phyloP scores from a whole-genome alignment of 2,113 vertebrate species.

The Perca fluviatilis region DNA sequence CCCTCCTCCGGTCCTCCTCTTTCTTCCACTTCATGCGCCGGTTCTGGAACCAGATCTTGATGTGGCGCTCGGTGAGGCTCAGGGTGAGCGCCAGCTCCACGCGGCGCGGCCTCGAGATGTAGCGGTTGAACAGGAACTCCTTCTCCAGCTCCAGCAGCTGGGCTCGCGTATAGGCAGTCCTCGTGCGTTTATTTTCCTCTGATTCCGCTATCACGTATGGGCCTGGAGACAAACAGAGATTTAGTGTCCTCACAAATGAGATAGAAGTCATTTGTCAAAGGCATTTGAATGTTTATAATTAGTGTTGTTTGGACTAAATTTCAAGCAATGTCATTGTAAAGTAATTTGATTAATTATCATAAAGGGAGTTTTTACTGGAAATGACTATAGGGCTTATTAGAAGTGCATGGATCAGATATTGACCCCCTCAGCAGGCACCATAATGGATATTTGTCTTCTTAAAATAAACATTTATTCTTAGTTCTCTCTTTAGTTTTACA shows the following conservation, averaged over 20 bases:
- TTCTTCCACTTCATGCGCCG: slow-evolving; percentile 98
- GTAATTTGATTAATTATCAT: not conserved
- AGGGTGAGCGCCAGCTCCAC: slow-evolving; percentile 96
- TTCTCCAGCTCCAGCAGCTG: slow-evolving; percentile 98
- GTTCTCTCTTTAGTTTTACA: not conserved
- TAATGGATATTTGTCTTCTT: slow-evolving; percentile 13
- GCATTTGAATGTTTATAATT: not conserved
- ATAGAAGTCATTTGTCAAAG: not conserved
- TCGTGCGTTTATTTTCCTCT: slow-evolving; percentile 95
- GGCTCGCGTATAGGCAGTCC: slow-evolving; percentile 95
- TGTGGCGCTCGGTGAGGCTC: slow-evolving; percentile 96
- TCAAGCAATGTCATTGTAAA: not conserved
- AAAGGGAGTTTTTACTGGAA: not conserved
- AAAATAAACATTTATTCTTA: slow-evolving; percentile 32
- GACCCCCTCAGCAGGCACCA: not conserved
- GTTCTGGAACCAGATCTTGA: slow-evolving; percentile 98
- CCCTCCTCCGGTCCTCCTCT: slow-evolving; percentile 94
- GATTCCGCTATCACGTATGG: slow-evolving; percentile 88
- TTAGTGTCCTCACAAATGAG: not conserved
- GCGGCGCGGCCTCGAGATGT: slow-evolving; percentile 95
- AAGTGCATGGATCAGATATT: not conserved
- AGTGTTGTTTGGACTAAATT: not conserved
- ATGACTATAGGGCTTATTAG: not conserved
- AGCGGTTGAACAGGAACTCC: slow-evolving; percentile 98
- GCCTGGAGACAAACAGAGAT: slow-evolving; percentile 62